Percentiles rank a stretch among this genome's conserved stretches.
Evolutionary conservation across 2,113 vertebrate species (phyloP).

Genomic region (Limnothrissa miodon): DNA sequence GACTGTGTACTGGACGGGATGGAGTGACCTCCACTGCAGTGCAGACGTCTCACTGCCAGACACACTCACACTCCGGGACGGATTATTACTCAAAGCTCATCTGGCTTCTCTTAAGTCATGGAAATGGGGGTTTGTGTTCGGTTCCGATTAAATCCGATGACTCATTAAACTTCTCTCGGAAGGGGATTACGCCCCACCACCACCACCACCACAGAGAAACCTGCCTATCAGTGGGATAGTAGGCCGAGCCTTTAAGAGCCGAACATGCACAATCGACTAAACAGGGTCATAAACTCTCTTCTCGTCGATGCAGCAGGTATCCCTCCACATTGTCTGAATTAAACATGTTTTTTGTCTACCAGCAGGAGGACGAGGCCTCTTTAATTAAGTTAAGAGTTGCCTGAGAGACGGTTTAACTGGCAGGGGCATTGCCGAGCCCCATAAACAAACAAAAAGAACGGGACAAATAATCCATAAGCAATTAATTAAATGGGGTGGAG

Average conservation of each 20-base stretch:
- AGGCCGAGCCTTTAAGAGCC: slow-evolving; percentile 28
- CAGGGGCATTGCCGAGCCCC: slow-evolving; percentile 54
- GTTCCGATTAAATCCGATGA: slow-evolving; percentile 52
- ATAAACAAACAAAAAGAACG: slow-evolving; percentile 67
- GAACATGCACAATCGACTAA: slow-evolving; percentile 27
- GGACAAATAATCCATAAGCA: slow-evolving; percentile 73
- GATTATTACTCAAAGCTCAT: slow-evolving; percentile 25
- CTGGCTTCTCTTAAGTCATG: slow-evolving; percentile 23
- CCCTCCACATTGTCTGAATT: slow-evolving; percentile 46
- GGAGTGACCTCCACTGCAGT: slow-evolving; percentile 2
- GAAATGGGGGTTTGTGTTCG: slow-evolving; percentile 34
- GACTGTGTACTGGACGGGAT: not conserved
- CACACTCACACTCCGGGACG: not conserved
- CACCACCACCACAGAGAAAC: slow-evolving; percentile 35
- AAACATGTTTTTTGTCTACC: slow-evolving; percentile 47
- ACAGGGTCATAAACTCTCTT: slow-evolving; percentile 32
- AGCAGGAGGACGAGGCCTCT: slow-evolving; percentile 37
- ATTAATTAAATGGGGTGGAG: too few relatives aligned
- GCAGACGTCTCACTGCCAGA: not conserved
- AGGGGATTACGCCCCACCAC: slow-evolving; percentile 1
- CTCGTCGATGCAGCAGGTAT: slow-evolving; percentile 36
- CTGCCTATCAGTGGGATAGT: slow-evolving; percentile 53
- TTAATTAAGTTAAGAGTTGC: slow-evolving; percentile 66
- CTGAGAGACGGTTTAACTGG: slow-evolving; percentile 58
- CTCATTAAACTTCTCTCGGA: slow-evolving; percentile 29